phyloP scores from a whole-genome alignment of 2,113 vertebrate genomes.

The Ifrita kowaldi region DNA sequence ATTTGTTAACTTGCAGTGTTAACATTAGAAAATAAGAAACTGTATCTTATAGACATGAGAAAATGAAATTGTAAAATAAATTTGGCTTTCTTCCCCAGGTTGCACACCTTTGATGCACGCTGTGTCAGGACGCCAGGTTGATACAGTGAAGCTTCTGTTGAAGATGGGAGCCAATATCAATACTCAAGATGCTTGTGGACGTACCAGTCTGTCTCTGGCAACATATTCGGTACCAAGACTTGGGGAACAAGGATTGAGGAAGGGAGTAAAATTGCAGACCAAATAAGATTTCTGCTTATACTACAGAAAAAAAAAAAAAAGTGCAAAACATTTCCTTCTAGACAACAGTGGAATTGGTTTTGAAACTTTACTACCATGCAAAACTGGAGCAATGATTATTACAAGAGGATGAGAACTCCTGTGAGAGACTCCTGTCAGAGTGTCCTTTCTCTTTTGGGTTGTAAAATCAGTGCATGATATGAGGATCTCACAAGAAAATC shows the following conservation, averaged over 20 bases:
- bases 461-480: background rate
- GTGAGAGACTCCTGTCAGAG: background rate
- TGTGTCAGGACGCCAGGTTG: slow-evolving; percentile 85
- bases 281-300: background rate
- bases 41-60: background rate
- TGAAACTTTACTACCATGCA: background rate
- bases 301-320: background rate
- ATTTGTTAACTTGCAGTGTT: background rate
- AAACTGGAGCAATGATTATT: background rate
- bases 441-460: background rate
- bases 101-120: slow-evolving; percentile 88
- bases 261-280: background rate
- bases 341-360: background rate
- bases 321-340: background rate
- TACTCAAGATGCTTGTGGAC: slow-evolving; percentile 83
- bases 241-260: background rate
- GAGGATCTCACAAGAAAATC: background rate
- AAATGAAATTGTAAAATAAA: background rate
- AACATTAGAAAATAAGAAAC: background rate
- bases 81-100: slow-evolving; percentile 65
- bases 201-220: slow-evolving; percentile 85
- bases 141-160: slow-evolving; percentile 86
- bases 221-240: slow-evolving; percentile 80
- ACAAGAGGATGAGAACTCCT: background rate
- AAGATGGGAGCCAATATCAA: slow-evolving; percentile 92